Evolutionary conservation across 2,888 invertebrate genomes (phyloP).

Genomic region (Rapana venosa): DNA sequence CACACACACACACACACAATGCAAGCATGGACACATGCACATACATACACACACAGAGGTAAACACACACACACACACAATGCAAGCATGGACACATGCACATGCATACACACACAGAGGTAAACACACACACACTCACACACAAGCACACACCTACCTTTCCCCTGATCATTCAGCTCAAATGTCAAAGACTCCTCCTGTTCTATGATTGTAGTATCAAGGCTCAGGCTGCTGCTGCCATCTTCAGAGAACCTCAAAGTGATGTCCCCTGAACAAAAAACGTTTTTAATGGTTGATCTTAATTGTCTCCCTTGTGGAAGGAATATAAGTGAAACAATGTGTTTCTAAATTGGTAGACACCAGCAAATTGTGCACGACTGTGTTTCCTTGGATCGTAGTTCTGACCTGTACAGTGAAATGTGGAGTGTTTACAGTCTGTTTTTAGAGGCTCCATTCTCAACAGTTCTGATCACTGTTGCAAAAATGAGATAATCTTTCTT

Average conservation of each 20-base stretch:
- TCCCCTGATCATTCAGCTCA: not conserved
- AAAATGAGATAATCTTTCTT: too few species aligned
- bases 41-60: not conserved
- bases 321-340: too few species aligned
- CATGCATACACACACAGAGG: not conserved
- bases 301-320: not conserved
- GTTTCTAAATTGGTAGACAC: too few species aligned
- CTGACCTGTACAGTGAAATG: too few species aligned
- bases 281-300: not conserved
- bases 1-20: too few species aligned
- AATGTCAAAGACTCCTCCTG: constrained; percentile 15
- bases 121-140: not conserved
- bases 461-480: too few species aligned
- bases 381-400: too few species aligned
- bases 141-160: constrained; percentile 10
- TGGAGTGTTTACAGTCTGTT: too few species aligned
- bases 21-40: not conserved
- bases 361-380: too few species aligned
- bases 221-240: constrained; percentile 23
- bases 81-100: not conserved
- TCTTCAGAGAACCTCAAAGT: constrained; percentile 33
- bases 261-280: constrained; percentile 26
- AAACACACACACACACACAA: not conserved
- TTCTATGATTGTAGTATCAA: constrained; percentile 23
- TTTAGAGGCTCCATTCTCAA: too few species aligned